Evolutionary conservation across 2,113 vertebrate species (phyloP), one percentile per base, ranked within the genome.

Genomic region (Camelus bactrianus): DNA sequence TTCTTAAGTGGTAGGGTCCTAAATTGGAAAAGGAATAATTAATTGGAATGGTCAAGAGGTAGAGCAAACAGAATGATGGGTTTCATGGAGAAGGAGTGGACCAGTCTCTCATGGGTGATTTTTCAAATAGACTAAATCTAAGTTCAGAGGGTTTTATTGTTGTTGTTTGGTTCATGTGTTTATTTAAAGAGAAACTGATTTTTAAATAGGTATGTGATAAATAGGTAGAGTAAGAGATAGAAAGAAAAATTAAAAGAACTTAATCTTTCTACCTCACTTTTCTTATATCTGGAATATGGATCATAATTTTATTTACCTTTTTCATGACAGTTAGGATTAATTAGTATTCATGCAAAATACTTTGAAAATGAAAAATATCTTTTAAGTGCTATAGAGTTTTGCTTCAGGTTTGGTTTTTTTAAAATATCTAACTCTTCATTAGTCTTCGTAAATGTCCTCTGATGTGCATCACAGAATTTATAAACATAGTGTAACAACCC

Each of bases 381-480:
- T 83, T 94, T 94, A 72, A 89, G 26, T 95, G 56, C 35, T 97
- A 86, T 93, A 38, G 48, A 94, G 46, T 89, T 17, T 89, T 86
- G 5, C 60, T 93, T 86, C 62, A 73, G 48, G 73, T 88, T 95
- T 96, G 72, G 15, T 91, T 97, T 94, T 94, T 60, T 76, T 79
- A 69, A 96, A 97, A 87, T 93, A 46, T 20, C 50, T 90, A 93
- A 88, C 15, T 85, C 58, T 60, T 93, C 73, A 85, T 97, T 97
- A 81, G 46, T 95, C 92, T 93, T 85, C 89, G 48, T 84, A 96
- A 8, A 67, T 30, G 85, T 70, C 52, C 65, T 85, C 32, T 96
- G 60, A 56, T 89, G 42, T 67, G 76, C 60, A 10, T 94, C 35
- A 95, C 50, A 79, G 24, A 91, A 79, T 90, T 80, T 96, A 93